Base-by-base conservation (phyloP, 37 sponge, comb jelly and placozoan genomes). In the Tethya wilhelma region DNA sequence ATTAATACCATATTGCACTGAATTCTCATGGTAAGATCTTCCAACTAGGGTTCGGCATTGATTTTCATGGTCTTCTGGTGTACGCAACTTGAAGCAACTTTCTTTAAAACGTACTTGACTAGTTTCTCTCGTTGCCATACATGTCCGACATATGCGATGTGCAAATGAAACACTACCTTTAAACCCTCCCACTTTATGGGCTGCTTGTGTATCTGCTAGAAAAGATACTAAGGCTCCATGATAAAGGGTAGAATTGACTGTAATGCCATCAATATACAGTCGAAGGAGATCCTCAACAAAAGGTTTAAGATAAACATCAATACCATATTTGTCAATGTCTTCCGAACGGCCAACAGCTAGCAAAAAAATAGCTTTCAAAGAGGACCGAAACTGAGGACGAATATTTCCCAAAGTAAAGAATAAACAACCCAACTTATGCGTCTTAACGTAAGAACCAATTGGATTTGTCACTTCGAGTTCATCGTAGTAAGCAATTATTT, bases 381-480 rank as follows among this genome's bases (percentile, higher is more conserved):
- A 64, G 7, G 86, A 85, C 5, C 79, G 59, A 59, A 56, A 85
- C 45, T 60, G 56, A 20, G 86, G 79, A 29, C 66, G 56, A 71
- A 69, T 62, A 37, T 77, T 85, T 23, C 64, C 86, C 19, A 85
- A 64, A n/a, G 66, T 56, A 71, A 77, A 84, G 19, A 77, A 77
- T 2, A 85, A 30, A 29, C 77, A 77, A 1, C 87, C 87, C 26
- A 86, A 38, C 64, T 86, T 86, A 34, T 79, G 80, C 26, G 72
- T 79, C 26, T 59, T 46, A 7, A 78, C 67, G 26, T 78, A 71
- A 6, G 79, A 86, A 23, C 86, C 74, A 14, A 86, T 49, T 2
- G 87, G 87, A 55, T 86, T 86, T n/a, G 26, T 57, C 33, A 86
- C 79, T 59, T 86, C 79, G 4, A 86, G 56, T 72, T 86, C 86